Percentiles rank a stretch among this genome's conserved stretches.
Conservation (phyloP, 2,113 vertebrate genomes). For the Chinchilla lanigera region DNA sequence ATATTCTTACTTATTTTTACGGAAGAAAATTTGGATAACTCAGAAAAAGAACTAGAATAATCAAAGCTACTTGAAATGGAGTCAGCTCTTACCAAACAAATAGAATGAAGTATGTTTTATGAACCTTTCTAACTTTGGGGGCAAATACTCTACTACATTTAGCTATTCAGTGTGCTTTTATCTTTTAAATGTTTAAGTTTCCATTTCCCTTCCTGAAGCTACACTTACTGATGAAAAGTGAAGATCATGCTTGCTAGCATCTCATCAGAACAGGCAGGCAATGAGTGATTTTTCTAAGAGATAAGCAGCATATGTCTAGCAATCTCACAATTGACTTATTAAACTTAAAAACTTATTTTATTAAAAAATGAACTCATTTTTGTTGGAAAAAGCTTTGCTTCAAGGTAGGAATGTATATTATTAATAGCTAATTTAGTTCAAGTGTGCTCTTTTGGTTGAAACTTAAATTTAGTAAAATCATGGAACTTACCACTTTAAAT, state of each 20-base stretch:
- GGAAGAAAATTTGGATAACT: not conserved
- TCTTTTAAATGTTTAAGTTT: not conserved
- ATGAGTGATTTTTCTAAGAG: not conserved
- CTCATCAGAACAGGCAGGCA: not conserved
- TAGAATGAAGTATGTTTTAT: not conserved
- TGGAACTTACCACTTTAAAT: not conserved
- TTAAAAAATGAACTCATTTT: not conserved
- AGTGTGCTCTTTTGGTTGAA: not conserved
- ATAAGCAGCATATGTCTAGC: not conserved
- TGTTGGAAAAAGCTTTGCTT: not conserved
- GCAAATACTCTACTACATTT: not conserved
- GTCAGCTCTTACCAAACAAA: not conserved
- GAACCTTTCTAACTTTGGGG: not conserved
- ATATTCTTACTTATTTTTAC: not conserved
- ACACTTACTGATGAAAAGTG: not conserved
- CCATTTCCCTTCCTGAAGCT: not conserved
- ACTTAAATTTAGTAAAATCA: not conserved
- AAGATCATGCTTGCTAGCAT: not conserved
- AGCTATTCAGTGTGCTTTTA: not conserved
- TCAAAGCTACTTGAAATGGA: not conserved
- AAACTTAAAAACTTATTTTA: not conserved
- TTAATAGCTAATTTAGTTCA: not conserved
- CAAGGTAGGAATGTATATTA: not conserved
- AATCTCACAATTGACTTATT: not conserved
- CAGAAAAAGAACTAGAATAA: constrained; percentile 11